These are phyloP conservation scores for Tinea semifulvella DNA, from an alignment of 2,888 invertebrate genomes.

Conservation along the genomic window DNA sequence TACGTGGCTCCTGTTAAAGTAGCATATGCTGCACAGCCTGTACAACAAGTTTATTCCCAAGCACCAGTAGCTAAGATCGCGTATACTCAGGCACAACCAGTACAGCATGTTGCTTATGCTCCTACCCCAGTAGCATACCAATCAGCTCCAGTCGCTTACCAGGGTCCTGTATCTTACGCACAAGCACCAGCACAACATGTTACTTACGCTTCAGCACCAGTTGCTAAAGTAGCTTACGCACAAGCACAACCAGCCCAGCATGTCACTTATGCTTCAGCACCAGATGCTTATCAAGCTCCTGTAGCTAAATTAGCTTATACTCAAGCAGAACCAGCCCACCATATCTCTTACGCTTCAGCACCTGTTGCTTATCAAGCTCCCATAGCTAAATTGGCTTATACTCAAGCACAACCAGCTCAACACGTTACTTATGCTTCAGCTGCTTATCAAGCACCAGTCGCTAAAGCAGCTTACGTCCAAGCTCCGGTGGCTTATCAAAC, in stretches of 20 bases:
- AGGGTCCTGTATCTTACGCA: not conserved
- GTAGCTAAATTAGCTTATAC: not conserved
- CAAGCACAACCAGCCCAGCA: not conserved
- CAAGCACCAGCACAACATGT: constrained; percentile 2
- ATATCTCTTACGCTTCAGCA: constrained; percentile 26
- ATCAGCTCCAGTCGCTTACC: constrained; percentile 22
- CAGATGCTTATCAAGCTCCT: constrained; percentile 2
- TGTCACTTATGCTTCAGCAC: constrained; percentile 19
- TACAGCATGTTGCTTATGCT: constrained; percentile 28
- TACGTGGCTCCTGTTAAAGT: not conserved
- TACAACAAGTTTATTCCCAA: not conserved
- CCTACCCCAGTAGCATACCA: constrained; percentile 16
- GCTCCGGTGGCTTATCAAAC: constrained; percentile 21
- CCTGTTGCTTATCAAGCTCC: constrained; percentile 13
- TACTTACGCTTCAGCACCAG: constrained; percentile 16
- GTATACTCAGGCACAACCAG: constrained; percentile 18
- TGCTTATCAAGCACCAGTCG: constrained; percentile 23
- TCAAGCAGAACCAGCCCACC: constrained; percentile 24
- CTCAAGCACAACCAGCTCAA: constrained; percentile 19
- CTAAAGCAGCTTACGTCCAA: constrained; percentile 30
- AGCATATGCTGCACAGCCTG: not conserved
- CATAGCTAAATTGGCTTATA: constrained; percentile 20
- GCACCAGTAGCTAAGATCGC: constrained; percentile 9
- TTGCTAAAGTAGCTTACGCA: constrained; percentile 18
- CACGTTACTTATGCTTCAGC: constrained; percentile 19